Evolutionary conservation across 2,797 vertebrate genomes (phyloP), one percentile per base, ranked within the genome.

Genomic region (Scarus forsteni): DNA sequence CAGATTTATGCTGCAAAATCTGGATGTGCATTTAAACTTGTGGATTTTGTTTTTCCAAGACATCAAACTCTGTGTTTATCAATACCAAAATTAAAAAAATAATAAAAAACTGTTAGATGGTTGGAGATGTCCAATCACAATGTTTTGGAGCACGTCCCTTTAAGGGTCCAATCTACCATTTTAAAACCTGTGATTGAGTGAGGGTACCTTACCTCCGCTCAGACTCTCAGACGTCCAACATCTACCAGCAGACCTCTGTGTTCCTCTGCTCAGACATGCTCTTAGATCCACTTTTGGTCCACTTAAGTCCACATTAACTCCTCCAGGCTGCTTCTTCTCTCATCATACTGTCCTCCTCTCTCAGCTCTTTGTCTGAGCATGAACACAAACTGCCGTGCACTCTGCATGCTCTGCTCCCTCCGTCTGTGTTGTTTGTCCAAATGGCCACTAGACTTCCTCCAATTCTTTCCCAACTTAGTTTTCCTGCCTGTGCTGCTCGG

Each of bases 401-500:
- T 64, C 56, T 71, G 71, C 72, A 63, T 66, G 50, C 35, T 3
- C 66, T 67, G 78, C 72, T 65, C 56, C 58, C 72, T 93, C 68
- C 79, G 72, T 76, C 76, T 54, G 67, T 92, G 92, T 94, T 96
- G 95, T 96, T 97, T 96, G 92, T 93, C 92, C 90, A 92, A 94
- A 94, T 92, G 93, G 93, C 93, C 95, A 89, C 92, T 94, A 93
- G 93, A 96, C 95, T 99, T 99, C 97, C 97, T 97, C 90, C 96
- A 92, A 98, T 99, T 99, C 96, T 98, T 97, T 97, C 95, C 93
- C 92, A 93, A 94, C 94, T 95, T 97, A 95, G 95, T 95, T 95
- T 98, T 98, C 97, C 97, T 97, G 97, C 95, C 92, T 93, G 94
- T 87, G 93, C 87, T 83, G 73, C 86, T 92, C 89, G 73, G 88